Evolutionary conservation across 2,113 vertebrate species (phyloP).

Genomic region (Budorcas taxicolor): DNA sequence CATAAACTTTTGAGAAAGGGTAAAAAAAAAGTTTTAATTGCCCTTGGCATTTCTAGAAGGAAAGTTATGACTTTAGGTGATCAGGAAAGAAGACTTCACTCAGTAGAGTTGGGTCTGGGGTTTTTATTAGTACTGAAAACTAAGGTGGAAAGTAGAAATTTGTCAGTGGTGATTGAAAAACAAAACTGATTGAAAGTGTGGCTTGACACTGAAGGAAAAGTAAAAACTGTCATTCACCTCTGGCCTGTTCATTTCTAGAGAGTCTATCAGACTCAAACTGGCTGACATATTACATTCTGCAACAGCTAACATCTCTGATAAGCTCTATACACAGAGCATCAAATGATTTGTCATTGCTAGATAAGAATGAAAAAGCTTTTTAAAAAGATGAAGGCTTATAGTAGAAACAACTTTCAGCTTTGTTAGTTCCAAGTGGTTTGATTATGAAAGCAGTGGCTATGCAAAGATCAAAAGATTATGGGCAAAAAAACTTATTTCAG

Average conservation of each 20-base stretch:
- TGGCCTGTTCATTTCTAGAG: not conserved
- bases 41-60: not conserved
- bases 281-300: not conserved
- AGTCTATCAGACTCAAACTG: not conserved
- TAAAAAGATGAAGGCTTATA: not conserved
- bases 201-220: not conserved
- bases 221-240: constrained; percentile 14
- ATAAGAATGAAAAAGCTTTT: not conserved
- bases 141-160: not conserved
- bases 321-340: not conserved
- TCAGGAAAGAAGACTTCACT: not conserved
- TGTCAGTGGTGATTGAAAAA: not conserved
- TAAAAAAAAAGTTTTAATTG: not conserved
- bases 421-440: not conserved
- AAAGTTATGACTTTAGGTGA: not conserved
- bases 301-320: not conserved
- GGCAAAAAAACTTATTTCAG: not conserved
- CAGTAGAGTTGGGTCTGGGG: not conserved
- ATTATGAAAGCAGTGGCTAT: not conserved
- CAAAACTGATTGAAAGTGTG: not conserved
- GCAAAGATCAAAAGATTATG: not conserved
- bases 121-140: not conserved
- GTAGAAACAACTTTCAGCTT: not conserved
- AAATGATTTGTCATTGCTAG: not conserved
- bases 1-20: not conserved